Evolutionary conservation across 2,888 invertebrate genomes (phyloP), one percentile per base, ranked within the genome.

Genomic region (Xylota segnis): DNA sequence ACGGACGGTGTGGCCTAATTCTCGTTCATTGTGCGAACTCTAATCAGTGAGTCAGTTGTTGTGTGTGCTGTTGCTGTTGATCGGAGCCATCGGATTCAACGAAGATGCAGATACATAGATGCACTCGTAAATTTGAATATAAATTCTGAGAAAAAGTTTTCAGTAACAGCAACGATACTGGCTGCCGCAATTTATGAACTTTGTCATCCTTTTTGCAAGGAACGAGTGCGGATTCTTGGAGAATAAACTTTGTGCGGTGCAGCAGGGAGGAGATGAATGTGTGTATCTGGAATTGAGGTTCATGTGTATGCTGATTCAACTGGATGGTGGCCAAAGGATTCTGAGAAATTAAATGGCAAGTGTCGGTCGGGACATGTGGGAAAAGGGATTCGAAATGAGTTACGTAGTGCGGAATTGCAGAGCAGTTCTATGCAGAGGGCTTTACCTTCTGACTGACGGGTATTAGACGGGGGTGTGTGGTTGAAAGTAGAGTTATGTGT

Each of bases 41-140:
- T 75, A 83, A 83, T 77, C 82, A 75, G 37, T 68, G 65, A 81
- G 37, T 61, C 58, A 59, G 65, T 79, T 75, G 75, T 61, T 75
- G n/a, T n/a, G n/a, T n/a, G n/a, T n/a, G n/a, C n/a, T n/a, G 68
- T 68, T 81, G 65, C 61, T 75, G 74, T 56, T 54, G n/a, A n/a
- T n/a, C n/a, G n/a, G n/a, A n/a, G n/a, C 10, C 43, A 52, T 45
- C 43, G 47, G 45, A 27, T 27, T 68, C 68, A 52, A 10, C 7
- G 2, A 4, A 37, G 50, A 37, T 34, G 29, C 0, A n/a, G 40
- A 40, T n/a, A n/a, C n/a, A n/a, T 23, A 37, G 50, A 65, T 18
- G 43, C n/a, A n/a, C 16, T 32, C 7, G 32, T 32, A 32, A 34
- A 37, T 47, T 66, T 66, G 27, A 66, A 52, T 66, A 34, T 66